Evolutionary conservation across 2,797 vertebrate species (phyloP).

Genomic region (Lateolabrax maculatus): DNA sequence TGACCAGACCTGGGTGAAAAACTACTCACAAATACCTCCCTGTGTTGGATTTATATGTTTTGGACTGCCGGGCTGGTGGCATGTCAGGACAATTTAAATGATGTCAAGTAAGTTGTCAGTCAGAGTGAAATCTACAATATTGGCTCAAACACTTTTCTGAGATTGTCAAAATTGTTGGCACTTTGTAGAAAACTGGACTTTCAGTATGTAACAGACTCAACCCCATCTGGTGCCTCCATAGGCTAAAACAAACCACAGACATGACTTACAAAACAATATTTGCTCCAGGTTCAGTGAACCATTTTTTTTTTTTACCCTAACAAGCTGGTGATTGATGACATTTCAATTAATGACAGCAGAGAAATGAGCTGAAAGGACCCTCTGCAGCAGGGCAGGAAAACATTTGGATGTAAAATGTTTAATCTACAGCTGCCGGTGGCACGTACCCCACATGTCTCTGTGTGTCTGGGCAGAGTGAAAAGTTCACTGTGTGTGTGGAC

Average conservation of each 20-base stretch:
- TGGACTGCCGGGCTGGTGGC: slow-evolving; percentile 6
- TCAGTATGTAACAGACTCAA: slow-evolving; percentile 6
- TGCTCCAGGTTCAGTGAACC: slow-evolving; percentile 51
- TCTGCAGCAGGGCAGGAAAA: slow-evolving; percentile 26
- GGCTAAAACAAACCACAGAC: slow-evolving; percentile 60
- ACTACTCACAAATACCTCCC: not conserved
- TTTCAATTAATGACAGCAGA: slow-evolving; percentile 29
- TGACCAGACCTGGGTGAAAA: slow-evolving; percentile 17
- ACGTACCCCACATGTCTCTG: slow-evolving; percentile 39
- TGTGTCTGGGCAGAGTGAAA: slow-evolving; percentile 62
- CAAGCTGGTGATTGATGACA: slow-evolving; percentile 48
- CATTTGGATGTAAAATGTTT: slow-evolving; percentile 46
- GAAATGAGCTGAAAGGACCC: not conserved
- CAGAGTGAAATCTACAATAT: not conserved
- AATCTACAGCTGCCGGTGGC: slow-evolving; percentile 27
- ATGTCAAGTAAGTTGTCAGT: slow-evolving; percentile 31
- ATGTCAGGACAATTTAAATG: slow-evolving; percentile 28
- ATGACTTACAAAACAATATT: slow-evolving; percentile 40
- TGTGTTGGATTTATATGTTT: slow-evolving; percentile 13
- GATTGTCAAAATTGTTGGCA: slow-evolving; percentile 23
- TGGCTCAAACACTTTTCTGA: slow-evolving; percentile 1
- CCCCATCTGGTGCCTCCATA: slow-evolving; percentile 39
- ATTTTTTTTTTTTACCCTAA: slow-evolving; percentile 24
- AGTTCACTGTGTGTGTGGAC: slow-evolving; percentile 68
- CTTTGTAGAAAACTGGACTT: slow-evolving; percentile 1